phyloP scores from a whole-genome alignment of 2,888 invertebrate genomes.

The Napeogenes sylphis region DNA sequence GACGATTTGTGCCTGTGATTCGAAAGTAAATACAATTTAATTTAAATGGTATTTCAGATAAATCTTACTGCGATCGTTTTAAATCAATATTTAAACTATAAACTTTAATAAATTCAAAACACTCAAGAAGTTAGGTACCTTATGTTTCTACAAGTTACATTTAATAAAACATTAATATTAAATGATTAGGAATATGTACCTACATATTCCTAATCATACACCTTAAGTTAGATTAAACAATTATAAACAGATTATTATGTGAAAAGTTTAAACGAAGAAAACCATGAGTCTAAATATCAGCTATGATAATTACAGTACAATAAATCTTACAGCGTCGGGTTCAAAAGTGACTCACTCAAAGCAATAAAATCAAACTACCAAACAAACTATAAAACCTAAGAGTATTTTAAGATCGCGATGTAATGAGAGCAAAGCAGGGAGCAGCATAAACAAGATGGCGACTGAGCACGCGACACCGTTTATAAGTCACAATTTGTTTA shows the following conservation, averaged over 20 bases:
- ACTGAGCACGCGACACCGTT: constrained; percentile 65
- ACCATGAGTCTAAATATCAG: constrained; percentile 10
- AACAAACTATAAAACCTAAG: constrained; percentile 40
- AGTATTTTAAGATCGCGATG: constrained; percentile 33
- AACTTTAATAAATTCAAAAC: too few relatives aligned
- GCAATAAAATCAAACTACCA: constrained; percentile 47
- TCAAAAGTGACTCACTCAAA: constrained; percentile 48
- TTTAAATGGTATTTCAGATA: too few relatives aligned
- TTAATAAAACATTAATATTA: too few relatives aligned
- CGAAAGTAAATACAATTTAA: too few relatives aligned
- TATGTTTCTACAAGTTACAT: too few relatives aligned
- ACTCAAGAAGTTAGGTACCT: too few relatives aligned
- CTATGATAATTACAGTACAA: constrained; percentile 17
- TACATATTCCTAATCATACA: too few relatives aligned
- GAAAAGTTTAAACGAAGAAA: constrained; percentile 21
- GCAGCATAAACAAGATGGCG: constrained; percentile 71
- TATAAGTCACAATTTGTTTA: constrained; percentile 72
- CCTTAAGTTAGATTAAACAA: too few relatives aligned
- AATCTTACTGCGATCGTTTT: too few relatives aligned
- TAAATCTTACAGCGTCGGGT: constrained; percentile 17
- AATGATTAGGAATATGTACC: too few relatives aligned
- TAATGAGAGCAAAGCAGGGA: constrained; percentile 51
- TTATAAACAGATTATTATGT: constrained; percentile 11
- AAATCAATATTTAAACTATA: too few relatives aligned
- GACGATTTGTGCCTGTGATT: background rate